Evolutionary conservation across 2,797 vertebrate genomes (phyloP), one percentile per base, ranked within the genome.

Genomic region (Gobionotothen gibberifrons): DNA sequence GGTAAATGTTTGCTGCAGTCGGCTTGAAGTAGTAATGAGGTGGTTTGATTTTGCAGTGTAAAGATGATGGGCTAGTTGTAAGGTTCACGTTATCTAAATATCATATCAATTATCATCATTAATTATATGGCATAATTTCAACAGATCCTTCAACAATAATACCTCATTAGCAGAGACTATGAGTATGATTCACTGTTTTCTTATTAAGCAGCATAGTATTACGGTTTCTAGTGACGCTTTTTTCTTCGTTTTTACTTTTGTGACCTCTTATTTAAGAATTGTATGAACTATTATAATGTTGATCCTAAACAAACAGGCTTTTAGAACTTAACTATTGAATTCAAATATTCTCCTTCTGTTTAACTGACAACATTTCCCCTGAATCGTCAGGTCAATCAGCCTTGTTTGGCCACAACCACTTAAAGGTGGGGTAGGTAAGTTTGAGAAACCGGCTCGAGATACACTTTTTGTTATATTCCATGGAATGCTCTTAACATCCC

Each of bases 1-100:
- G 40, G 15, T 64, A 44, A 58, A 65, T 69, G 29, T 78, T 66
- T 73, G 19, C 36, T 79, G 22, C 47, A 17, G 49, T 57, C 26
- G 54, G 42, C 46, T 62, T 47, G 22, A 54, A 74, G 36, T 26
- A 9, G 32, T n/a, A 51, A 22, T 42, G 55, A 44, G 53, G 66
- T 29, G 17, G 63, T 32, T 29, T 22, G 44, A 62, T 78, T 78
- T 51, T 60, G 8, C 36, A 49, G 32, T 79, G 72, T 61, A 7
- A 61, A 29, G 55, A 63, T 69, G 47, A 62, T 54, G 29, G 17
- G 1, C 55, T 48, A 62, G 44, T 57, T 69, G 36, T 36, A 66
- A 53, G 54, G 48, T 78, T 78, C 46, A 51, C 59, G 10, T 46
- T 40, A n/a, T 36, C 55, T 7, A 59, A 68, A 63, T 16, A 72